Evolutionary conservation across 2,113 vertebrate species (phyloP).

Genomic region (Labrus mixtus): DNA sequence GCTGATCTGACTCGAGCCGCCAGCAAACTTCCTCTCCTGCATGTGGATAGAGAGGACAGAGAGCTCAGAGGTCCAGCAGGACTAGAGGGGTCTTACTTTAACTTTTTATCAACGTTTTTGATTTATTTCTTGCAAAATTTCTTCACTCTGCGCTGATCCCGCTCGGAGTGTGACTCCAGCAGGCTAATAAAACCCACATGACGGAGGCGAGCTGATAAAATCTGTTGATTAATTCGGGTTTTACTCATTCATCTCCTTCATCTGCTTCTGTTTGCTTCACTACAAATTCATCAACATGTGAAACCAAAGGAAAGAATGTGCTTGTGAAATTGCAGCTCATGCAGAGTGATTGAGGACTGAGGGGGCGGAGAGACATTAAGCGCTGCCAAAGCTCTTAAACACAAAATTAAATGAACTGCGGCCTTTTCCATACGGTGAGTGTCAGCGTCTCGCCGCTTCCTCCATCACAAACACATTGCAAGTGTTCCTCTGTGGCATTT

Average conservation of each 20-base stretch:
- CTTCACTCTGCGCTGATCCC: neutral
- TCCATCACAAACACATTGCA: constrained; percentile 11
- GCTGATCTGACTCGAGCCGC: constrained; percentile 93
- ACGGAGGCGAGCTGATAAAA: neutral
- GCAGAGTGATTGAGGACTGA: constrained; percentile 7
- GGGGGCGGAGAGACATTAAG: neutral
- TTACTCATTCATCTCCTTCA: neutral
- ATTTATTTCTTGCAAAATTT: neutral
- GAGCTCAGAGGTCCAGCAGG: neutral
- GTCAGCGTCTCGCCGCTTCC: constrained; percentile 21
- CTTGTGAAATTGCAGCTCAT: neutral
- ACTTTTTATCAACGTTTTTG: neutral
- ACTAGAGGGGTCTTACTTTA: too few species aligned
- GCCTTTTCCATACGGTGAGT: constrained; percentile 43
- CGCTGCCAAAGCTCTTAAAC: constrained; percentile 32
- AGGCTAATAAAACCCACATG: constrained; percentile 1
- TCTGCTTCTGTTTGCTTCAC: neutral
- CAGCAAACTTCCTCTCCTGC: constrained; percentile 96
- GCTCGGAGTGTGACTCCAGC: neutral
- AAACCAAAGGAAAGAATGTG: neutral
- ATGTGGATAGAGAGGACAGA: neutral
- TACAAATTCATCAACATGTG: constrained; percentile 1
- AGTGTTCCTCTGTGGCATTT: constrained; percentile 22
- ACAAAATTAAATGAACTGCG: constrained; percentile 32
- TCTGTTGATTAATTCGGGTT: neutral